Evolutionary conservation across 1,140 invertebrate species (phyloP).

Genomic region (Aphelenchoides avenae): DNA sequence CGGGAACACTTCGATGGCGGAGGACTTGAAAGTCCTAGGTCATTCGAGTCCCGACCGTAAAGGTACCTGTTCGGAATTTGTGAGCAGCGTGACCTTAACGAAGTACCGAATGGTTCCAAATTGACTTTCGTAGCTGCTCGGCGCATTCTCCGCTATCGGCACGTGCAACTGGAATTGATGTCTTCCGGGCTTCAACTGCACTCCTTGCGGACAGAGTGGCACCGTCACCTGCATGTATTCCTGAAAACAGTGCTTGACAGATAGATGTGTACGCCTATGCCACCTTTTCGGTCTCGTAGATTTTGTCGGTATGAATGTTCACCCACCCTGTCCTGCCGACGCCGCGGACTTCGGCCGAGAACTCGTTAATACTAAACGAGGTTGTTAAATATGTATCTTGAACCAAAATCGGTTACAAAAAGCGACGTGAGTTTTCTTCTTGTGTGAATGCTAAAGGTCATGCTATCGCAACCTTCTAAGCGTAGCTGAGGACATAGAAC

Average conservation of each 20-base stretch:
- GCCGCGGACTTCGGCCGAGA: constrained; percentile 49
- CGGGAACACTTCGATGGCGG: constrained; percentile 46
- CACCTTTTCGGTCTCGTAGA: constrained; percentile 55
- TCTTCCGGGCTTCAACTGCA: constrained; percentile 39
- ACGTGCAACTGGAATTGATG: constrained; percentile 47
- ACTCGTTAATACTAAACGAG: constrained; percentile 37
- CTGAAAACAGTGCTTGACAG: constrained; percentile 18
- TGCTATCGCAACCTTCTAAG: too few species aligned
- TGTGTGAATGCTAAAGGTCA: not conserved
- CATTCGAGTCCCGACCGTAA: constrained; percentile 6
- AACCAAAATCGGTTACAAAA: too few species aligned
- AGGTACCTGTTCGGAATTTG: constrained; percentile 46
- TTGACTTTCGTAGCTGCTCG: constrained; percentile 51
- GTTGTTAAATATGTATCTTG: too few species aligned
- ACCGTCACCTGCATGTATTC: constrained; percentile 33
- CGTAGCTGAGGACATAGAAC: not conserved
- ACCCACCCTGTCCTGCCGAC: constrained; percentile 53
- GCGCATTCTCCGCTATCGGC: constrained; percentile 39
- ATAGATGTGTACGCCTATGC: not conserved
- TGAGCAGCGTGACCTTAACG: constrained; percentile 34
- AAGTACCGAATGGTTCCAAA: constrained; percentile 53
- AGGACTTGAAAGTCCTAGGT: constrained; percentile 31
- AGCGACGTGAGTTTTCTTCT: not conserved
- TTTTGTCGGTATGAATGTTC: constrained; percentile 56
- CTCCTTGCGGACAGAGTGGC: constrained; percentile 25